phyloP scores from a whole-genome alignment of 2,888 invertebrate genomes.

The Erpobdella octoculata region DNA sequence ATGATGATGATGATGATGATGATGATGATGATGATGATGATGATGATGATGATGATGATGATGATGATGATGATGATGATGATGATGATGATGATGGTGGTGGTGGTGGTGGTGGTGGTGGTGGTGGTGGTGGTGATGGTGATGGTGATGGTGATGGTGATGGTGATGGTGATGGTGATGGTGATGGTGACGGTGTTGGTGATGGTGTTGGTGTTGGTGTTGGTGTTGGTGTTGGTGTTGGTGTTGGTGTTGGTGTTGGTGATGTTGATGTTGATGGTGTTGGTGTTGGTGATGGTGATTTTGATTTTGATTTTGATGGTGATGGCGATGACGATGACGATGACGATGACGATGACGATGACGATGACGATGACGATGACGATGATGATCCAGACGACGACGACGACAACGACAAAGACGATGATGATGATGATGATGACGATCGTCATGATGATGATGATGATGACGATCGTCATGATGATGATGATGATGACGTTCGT shows the following conservation, averaged over 20 bases:
- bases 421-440: constrained; percentile 23
- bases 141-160: constrained; percentile 1
- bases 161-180: constrained; percentile 24
- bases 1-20: constrained; percentile 19
- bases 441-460: constrained; percentile 12
- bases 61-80: constrained; percentile 18
- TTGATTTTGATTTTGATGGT: constrained; percentile 3
- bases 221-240: constrained; percentile 4
- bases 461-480: constrained; percentile 9
- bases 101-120: no score
- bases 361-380: constrained; percentile 21
- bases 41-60: constrained; percentile 9
- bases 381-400: constrained; percentile 18
- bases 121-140: neutral
- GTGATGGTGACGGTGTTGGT: constrained; percentile 19
- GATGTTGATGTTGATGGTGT: constrained; percentile 10
- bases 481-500: constrained; percentile 4
- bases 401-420: constrained; percentile 13
- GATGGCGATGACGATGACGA: constrained; percentile 22
- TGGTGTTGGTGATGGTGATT: constrained; percentile 7
- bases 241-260: constrained; percentile 1
- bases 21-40: constrained; percentile 18
- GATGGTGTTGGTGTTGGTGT: constrained; percentile 9
- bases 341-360: constrained; percentile 23
- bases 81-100: neutral